These are phyloP conservation scores for Ptychochromis oligacanthus DNA, from an alignment of 2,113 vertebrate genomes.

Conservation along the genomic window DNA sequence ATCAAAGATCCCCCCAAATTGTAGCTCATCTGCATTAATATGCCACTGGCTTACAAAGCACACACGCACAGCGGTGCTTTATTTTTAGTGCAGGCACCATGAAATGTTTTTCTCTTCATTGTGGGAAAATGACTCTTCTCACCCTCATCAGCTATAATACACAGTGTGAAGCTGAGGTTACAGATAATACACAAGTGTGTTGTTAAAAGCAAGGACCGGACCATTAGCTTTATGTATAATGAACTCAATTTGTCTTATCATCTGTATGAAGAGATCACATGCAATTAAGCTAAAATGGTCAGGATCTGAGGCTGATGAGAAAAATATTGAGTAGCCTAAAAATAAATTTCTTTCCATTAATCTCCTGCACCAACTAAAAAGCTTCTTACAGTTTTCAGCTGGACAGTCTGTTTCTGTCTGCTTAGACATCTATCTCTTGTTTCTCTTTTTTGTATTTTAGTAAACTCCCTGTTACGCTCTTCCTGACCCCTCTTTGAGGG, in stretches of 20 bases:
- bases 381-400: conserved; percentile 44
- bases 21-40: conserved; percentile 27
- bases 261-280: neutral
- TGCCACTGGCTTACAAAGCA: conserved; percentile 13
- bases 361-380: conserved; percentile 43
- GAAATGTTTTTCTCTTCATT: neutral
- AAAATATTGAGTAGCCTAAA: conserved; percentile 27
- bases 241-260: conserved; percentile 22
- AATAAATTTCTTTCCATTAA: conserved; percentile 48
- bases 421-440: conserved; percentile 6
- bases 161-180: neutral
- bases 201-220: neutral
- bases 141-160: neutral
- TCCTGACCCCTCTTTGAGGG: conserved; percentile 31
- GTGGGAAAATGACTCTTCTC: conserved; percentile 1
- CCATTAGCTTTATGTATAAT: conserved; percentile 2
- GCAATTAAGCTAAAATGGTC: neutral
- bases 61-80: conserved; percentile 10
- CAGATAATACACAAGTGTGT: neutral
- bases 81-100: conserved; percentile 12
- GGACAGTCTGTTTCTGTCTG: conserved; percentile 25
- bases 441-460: conserved; percentile 13
- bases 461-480: conserved; percentile 23
- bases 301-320: conserved; percentile 15
- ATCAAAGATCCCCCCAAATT: neutral